Evolutionary conservation across 2,797 vertebrate genomes (phyloP).

Genomic region (Sebastes goodei): DNA sequence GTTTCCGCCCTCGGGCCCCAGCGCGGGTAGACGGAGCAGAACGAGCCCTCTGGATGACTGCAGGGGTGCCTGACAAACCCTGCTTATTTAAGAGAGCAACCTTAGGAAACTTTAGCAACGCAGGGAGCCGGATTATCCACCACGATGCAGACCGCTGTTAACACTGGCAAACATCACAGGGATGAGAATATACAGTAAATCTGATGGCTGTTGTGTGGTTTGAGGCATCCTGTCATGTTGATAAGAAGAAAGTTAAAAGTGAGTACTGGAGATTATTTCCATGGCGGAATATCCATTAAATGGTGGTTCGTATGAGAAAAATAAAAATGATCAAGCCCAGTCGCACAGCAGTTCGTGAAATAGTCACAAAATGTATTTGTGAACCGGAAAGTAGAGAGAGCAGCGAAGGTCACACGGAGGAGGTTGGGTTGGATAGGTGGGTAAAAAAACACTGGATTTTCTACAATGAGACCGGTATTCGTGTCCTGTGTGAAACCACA

Average conservation of each 20-base stretch:
- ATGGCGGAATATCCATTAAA: not conserved
- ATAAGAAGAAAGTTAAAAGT: not conserved
- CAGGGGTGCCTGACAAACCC: slow-evolving; percentile 13
- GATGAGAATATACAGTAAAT: not conserved
- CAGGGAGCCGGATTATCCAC: slow-evolving; percentile 10
- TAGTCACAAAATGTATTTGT: too few relatives aligned
- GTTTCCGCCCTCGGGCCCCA: slow-evolving; percentile 33
- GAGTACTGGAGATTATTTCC: not conserved
- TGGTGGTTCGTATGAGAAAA: not conserved
- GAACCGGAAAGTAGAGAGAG: too few relatives aligned
- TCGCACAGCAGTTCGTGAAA: too few relatives aligned
- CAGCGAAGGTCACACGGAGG: too few relatives aligned
- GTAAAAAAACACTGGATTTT: too few relatives aligned
- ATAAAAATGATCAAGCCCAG: not conserved
- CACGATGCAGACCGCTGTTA: slow-evolving; percentile 9
- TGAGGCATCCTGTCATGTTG: not conserved
- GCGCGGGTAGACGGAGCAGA: slow-evolving; percentile 46
- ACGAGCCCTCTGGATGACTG: slow-evolving; percentile 26
- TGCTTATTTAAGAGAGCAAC: slow-evolving; percentile 45
- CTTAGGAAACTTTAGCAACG: slow-evolving; percentile 10
- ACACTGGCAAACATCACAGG: not conserved
- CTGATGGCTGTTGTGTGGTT: not conserved
- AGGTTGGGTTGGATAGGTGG: too few relatives aligned
- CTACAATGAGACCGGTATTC: too few relatives aligned
- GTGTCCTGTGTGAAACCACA: too few relatives aligned